Percentiles rank a stretch among this genome's conserved stretches.
Evolutionary conservation across 2,888 invertebrate genomes (phyloP).

Genomic region (Phaedon cochleariae): DNA sequence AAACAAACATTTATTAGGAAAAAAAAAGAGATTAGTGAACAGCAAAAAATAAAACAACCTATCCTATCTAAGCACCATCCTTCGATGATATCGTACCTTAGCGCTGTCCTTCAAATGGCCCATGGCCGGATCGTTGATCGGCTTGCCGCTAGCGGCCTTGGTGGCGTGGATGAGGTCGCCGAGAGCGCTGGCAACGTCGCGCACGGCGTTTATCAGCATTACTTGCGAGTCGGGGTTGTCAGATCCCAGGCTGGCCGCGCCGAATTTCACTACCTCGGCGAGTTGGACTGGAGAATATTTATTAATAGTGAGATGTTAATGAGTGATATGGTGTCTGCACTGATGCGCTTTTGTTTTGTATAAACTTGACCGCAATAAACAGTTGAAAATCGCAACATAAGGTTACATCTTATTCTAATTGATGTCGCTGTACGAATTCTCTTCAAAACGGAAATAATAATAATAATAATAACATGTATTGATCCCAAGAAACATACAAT

Average conservation of each 20-base stretch:
- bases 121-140: slow-evolving; percentile 95
- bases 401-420: no score
- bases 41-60: slow-evolving; percentile 38
- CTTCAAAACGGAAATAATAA: no score
- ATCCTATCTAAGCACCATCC: slow-evolving; percentile 23
- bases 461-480: no score
- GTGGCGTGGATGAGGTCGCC: slow-evolving; percentile 97
- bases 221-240: slow-evolving; percentile 97
- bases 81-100: slow-evolving; percentile 71
- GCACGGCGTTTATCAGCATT: slow-evolving; percentile 96
- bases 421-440: no score
- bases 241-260: slow-evolving; percentile 93
- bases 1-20: slow-evolving; percentile 34
- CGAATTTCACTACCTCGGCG: slow-evolving; percentile 96
- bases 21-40: slow-evolving; percentile 29
- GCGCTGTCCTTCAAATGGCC: slow-evolving; percentile 94
- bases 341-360: no score
- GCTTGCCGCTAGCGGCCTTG: slow-evolving; percentile 96
- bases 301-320: no score
- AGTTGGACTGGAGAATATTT: slow-evolving; percentile 77
- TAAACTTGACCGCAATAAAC: no score
- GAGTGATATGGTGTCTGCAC: no score
- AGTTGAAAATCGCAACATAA: no score
- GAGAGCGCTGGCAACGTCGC: slow-evolving; percentile 96
- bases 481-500: no score